A percentile compares a stretch with the other conserved stretches of the same genome.
phyloP scores from a whole-genome alignment of 1,140 invertebrate species.

The Drosophila suzukii region DNA sequence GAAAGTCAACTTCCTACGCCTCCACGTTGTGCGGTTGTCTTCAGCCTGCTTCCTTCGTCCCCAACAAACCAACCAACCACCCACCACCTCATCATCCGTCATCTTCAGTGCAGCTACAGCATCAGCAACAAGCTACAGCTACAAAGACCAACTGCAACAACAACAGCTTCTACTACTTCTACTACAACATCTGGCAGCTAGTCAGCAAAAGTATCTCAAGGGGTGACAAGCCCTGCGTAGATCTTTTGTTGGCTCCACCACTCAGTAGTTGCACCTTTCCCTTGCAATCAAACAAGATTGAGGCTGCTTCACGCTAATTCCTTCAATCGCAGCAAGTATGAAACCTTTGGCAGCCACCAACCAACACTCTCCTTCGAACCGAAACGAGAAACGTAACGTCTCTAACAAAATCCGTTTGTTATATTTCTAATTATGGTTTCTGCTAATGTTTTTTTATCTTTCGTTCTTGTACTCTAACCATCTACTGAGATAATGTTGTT shows the following conservation, averaged over 20 bases:
- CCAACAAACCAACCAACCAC: constrained; percentile 47
- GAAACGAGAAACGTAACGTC: constrained; percentile 11
- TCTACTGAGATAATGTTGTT: constrained; percentile 44
- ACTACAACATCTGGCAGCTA: constrained; percentile 20
- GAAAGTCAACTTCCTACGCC: constrained; percentile 37
- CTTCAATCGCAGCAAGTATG: constrained; percentile 54
- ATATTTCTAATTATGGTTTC: constrained; percentile 40
- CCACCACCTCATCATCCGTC: constrained; percentile 55
- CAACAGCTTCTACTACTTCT: constrained; percentile 17
- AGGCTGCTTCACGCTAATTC: constrained; percentile 42
- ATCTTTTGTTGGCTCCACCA: constrained; percentile 16
- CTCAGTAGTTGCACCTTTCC: constrained; percentile 35
- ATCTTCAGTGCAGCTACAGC: constrained; percentile 55
- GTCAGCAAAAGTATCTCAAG: constrained; percentile 9
- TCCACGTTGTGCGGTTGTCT: constrained; percentile 39
- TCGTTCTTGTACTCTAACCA: constrained; percentile 33
- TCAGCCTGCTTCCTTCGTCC: constrained; percentile 27
- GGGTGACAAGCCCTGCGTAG: not conserved
- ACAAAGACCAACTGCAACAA: constrained; percentile 30
- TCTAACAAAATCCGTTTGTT: constrained; percentile 35
- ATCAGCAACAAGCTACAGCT: constrained; percentile 42
- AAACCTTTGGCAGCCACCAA: constrained; percentile 34
- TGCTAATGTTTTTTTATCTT: constrained; percentile 32
- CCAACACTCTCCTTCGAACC: constrained; percentile 1
- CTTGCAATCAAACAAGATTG: constrained; percentile 38